phyloP scores from a whole-genome alignment of 2,888 invertebrate genomes.

The Trissonchulus sp. region DNA sequence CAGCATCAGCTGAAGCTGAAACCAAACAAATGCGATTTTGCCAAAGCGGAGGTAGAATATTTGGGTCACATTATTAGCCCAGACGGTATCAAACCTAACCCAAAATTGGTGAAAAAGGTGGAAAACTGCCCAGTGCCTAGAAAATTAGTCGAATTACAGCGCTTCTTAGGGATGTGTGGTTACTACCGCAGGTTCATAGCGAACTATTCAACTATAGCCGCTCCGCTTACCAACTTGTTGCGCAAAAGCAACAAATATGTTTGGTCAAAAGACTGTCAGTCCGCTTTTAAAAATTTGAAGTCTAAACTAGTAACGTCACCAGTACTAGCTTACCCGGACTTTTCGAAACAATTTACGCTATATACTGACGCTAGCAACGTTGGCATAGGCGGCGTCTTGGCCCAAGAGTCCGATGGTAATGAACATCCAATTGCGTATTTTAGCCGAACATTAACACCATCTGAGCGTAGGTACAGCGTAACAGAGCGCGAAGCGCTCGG shows the following conservation, averaged over 20 bases:
- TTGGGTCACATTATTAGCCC: conserved; percentile 3
- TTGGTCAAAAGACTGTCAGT: neutral
- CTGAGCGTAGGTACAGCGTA: conserved; percentile 5
- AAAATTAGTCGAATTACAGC: neutral
- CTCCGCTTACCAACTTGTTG: neutral
- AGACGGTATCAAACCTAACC: neutral
- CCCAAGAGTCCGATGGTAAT: neutral
- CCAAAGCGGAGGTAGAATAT: neutral
- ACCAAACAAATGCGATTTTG: neutral
- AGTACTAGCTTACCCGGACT: neutral
- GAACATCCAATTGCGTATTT: conserved; percentile 2
- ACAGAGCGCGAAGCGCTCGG: conserved; percentile 1
- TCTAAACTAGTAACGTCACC: neutral
- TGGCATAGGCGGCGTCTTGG: neutral
- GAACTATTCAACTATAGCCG: neutral
- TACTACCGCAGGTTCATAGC: neutral
- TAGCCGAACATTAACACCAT: neutral
- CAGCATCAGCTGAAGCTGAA: conserved; percentile 5
- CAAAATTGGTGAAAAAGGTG: neutral
- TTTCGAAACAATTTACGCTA: neutral
- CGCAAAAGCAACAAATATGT: neutral
- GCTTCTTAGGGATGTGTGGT: conserved; percentile 10
- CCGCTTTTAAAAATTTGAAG: neutral
- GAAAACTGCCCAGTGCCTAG: neutral
- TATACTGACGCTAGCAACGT: conserved; percentile 5